phyloP scores from a whole-genome alignment of 2,113 vertebrate species.

The Microtus richardsoni region DNA sequence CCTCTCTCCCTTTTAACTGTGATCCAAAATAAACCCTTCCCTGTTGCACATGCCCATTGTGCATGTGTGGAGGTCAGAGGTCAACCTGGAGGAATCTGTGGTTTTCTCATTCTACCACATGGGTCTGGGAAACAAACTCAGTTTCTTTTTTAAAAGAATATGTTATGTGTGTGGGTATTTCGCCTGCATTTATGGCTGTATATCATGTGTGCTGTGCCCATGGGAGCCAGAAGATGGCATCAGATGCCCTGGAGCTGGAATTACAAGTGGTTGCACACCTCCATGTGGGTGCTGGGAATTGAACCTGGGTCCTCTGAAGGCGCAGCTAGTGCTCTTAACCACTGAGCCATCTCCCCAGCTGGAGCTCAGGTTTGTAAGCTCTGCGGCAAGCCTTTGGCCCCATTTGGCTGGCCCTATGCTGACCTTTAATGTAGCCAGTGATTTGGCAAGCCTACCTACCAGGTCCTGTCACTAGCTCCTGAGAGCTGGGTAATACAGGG shows the following conservation, averaged over 20 bases:
- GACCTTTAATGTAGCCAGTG: not conserved
- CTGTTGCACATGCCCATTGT: not conserved
- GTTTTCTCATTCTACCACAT: not conserved
- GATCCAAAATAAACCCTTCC: not conserved
- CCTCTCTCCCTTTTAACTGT: not conserved
- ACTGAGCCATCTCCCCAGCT: not conserved
- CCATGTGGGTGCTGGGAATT: not conserved
- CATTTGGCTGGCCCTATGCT: not conserved
- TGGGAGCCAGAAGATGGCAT: not conserved
- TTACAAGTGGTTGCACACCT: no score
- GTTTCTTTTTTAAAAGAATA: not conserved
- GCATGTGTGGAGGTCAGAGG: not conserved
- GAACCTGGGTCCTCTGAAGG: not conserved
- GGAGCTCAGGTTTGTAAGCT: not conserved
- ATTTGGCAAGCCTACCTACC: not conserved
- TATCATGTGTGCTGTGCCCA: not conserved
- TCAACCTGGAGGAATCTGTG: not conserved
- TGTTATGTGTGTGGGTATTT: not conserved
- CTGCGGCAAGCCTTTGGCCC: not conserved
- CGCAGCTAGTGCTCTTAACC: not conserved
- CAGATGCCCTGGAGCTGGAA: not conserved
- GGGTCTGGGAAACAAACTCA: not conserved
- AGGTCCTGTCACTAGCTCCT: not conserved
- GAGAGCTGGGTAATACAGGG: not conserved
- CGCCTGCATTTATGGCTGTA: not conserved